phyloP scores from a whole-genome alignment of 2,113 vertebrate species.

The Macroglossus sobrinus region DNA sequence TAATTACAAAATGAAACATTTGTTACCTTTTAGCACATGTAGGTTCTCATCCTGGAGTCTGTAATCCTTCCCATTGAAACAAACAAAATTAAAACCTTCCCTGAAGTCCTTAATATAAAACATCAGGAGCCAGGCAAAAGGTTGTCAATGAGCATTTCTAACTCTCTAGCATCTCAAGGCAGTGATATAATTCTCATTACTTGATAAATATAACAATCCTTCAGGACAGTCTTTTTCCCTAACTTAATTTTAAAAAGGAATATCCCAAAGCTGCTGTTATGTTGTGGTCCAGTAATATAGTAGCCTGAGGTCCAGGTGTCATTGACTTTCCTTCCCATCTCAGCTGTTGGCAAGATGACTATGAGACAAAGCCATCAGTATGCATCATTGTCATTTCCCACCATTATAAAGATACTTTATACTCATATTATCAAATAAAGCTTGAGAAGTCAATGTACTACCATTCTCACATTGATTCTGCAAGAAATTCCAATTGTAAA shows the following conservation, averaged over 20 bases:
- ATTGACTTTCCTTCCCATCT: not conserved
- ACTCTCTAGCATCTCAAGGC: not conserved
- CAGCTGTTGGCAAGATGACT: not conserved
- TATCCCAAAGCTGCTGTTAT: not conserved
- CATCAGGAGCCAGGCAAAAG: not conserved
- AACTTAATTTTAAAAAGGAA: slow-evolving; percentile 6
- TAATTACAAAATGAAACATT: not conserved
- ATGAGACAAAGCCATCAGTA: not conserved
- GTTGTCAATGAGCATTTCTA: not conserved
- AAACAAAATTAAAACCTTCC: not conserved
- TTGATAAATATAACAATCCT: not conserved
- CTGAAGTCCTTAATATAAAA: not conserved
- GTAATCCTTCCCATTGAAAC: not conserved
- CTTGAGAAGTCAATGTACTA: not conserved
- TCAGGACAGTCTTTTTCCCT: not conserved
- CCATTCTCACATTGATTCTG: not conserved
- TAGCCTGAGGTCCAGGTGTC: not conserved
- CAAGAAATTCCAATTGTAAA: not conserved
- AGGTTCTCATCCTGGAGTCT: not conserved
- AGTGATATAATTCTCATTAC: not conserved
- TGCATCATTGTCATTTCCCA: not conserved
- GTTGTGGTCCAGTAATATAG: not conserved
- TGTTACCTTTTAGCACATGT: not conserved
- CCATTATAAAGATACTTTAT: not conserved
- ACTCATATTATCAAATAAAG: not conserved